Evolutionary conservation across 2,113 vertebrate genomes (phyloP).

Genomic region (Panthera uncia): DNA sequence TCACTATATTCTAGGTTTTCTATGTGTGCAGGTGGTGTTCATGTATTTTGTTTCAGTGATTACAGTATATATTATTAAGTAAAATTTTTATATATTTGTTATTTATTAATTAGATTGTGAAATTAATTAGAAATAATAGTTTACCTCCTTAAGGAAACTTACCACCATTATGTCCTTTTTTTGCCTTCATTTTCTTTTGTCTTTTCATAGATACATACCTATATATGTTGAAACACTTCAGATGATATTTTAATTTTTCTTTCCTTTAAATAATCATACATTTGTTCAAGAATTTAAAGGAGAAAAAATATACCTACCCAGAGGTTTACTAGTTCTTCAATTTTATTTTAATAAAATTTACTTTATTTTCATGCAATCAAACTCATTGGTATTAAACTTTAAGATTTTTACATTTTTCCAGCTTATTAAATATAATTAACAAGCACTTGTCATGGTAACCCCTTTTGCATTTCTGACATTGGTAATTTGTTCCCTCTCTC

Average conservation of each 20-base stretch:
- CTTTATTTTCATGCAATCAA: not conserved
- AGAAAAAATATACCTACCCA: not conserved
- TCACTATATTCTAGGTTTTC: not conserved
- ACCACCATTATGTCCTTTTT: not conserved
- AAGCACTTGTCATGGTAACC: not conserved
- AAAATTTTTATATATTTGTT: not conserved
- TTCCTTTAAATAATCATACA: not conserved
- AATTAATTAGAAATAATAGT: not conserved
- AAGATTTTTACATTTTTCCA: not conserved
- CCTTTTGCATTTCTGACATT: not conserved
- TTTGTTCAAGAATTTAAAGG: not conserved
- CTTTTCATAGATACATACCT: not conserved
- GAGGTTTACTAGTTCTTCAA: not conserved
- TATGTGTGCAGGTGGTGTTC: not conserved
- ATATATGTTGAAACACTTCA: not conserved
- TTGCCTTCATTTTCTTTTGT: not conserved
- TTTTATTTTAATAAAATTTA: not conserved
- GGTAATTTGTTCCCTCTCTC: not conserved
- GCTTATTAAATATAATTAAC: not conserved
- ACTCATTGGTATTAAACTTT: not conserved
- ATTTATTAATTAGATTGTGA: not conserved
- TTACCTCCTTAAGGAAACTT: not conserved
- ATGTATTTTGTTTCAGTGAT: not conserved
- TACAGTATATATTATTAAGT: not conserved
- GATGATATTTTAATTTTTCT: not conserved